Evolutionary conservation across 2,797 vertebrate genomes (phyloP), one percentile per base, ranked within the genome.

Genomic region (Coracias cyanogaster): DNA sequence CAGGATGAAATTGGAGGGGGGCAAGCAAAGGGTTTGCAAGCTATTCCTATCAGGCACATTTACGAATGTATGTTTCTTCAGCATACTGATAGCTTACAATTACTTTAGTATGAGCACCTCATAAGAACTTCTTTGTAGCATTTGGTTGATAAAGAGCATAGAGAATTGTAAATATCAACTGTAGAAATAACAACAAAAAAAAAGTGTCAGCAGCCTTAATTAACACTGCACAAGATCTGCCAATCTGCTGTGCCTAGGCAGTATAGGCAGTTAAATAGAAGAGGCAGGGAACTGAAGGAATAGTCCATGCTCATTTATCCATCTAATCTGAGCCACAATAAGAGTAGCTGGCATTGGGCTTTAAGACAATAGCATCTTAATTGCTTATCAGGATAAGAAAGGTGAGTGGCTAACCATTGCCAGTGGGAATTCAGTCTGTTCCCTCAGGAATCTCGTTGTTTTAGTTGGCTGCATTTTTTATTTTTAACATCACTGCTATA

Each of bases 231-330:
- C 64, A 79, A 86, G 78, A 90, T 89, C 73, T 96, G 91, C 77
- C 89, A 94, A 88, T 54, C 70, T 91, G 64, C 70, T 83, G 90
- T 86, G 58, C 77, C 82, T 15, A 84, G 70, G 31, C 69, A 91
- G 72, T 86, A 84, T 13, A 82, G 66, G 28, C 69, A 91, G 76
- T 86, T 83, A 85, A 94, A 89, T 83, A 88, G 88, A 89, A 84
- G 86, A 94, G 70, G 35, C 77, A 94, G 74, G 48, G 67, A 91
- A 62, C 62, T 3, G 5, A 95, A 95, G 60, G 35, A 93, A 55
- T 82, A 94, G 82, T 93, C 93, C 41, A 35, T 48, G 64, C 41
- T 79, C 76, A 88, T 96, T 95, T 94, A 88, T 91, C 72, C 48
- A 62, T 83, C 49, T 85, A 54, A 93, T 35, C 49, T 88, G 87